Evolutionary conservation across 1,140 invertebrate genomes (phyloP).

Genomic region (Coelopa frigida): DNA sequence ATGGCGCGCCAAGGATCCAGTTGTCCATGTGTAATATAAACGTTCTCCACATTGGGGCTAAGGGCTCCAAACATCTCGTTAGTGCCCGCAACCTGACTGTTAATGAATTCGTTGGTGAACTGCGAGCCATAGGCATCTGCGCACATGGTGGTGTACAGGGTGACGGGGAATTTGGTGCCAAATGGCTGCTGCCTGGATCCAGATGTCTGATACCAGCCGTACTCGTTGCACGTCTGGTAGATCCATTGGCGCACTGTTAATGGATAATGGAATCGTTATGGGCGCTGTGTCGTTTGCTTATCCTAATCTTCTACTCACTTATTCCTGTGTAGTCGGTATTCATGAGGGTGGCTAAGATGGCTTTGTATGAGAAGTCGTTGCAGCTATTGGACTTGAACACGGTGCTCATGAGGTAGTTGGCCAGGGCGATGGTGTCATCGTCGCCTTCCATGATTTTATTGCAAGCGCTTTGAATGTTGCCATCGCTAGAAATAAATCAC

Average conservation of each 20-base stretch:
- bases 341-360: slow-evolving; percentile 18
- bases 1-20: slow-evolving; percentile 60
- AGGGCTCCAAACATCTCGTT: slow-evolving; percentile 55
- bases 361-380: slow-evolving; percentile 31
- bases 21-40: slow-evolving; percentile 57
- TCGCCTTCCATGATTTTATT: slow-evolving; percentile 25
- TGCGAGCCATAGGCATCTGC: slow-evolving; percentile 55
- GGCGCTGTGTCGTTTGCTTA: not conserved
- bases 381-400: slow-evolving; percentile 15
- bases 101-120: slow-evolving; percentile 25
- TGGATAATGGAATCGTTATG: not conserved
- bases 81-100: slow-evolving; percentile 46
- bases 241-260: slow-evolving; percentile 53
- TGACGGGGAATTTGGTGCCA: slow-evolving; percentile 51
- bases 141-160: slow-evolving; percentile 56
- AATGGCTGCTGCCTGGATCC: slow-evolving; percentile 54
- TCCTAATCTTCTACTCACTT: slow-evolving; percentile 24
- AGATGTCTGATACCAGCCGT: slow-evolving; percentile 65
- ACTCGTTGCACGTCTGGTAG: slow-evolving; percentile 69
- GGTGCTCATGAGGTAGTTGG: slow-evolving; percentile 23
- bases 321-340: slow-evolving; percentile 25
- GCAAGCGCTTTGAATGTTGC: slow-evolving; percentile 34
- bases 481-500: slow-evolving; percentile 17
- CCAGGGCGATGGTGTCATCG: slow-evolving; percentile 29
- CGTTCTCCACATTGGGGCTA: slow-evolving; percentile 51